Percentiles rank a stretch among this genome's conserved stretches.
These are phyloP conservation scores for Lepidonotus clava DNA, from an alignment of 2,888 invertebrate species.

Conservation along the genomic window DNA sequence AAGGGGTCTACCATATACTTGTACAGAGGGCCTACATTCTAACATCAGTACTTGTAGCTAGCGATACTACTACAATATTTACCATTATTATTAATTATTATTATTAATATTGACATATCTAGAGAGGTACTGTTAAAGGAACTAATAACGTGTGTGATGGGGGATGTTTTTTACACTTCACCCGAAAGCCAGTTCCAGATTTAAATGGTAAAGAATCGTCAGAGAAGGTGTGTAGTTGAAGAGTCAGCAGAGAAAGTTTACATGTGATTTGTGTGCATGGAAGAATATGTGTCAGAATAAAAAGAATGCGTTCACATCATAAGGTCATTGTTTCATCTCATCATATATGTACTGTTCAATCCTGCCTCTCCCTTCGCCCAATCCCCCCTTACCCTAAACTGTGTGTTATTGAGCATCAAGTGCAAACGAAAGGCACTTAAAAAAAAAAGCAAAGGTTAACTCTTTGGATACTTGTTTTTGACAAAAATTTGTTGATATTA, in stretches of 20 bases:
- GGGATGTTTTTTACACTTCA: no score
- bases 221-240: no score
- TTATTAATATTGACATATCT: not conserved
- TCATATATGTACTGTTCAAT: not conserved
- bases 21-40: no score
- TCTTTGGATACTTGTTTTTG: constrained; percentile 21
- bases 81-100: constrained; percentile 10
- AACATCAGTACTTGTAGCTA: not conserved
- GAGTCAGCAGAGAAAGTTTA: no score
- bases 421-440: constrained; percentile 7
- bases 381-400: not conserved
- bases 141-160: no score
- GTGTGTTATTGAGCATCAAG: not conserved
- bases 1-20: no score
- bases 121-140: not conserved
- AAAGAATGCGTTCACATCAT: no score
- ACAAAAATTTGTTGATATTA: not conserved
- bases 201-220: no score
- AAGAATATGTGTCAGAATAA: no score
- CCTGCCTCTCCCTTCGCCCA: not conserved
- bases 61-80: not conserved
- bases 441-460: constrained; percentile 3
- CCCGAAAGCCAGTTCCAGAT: no score
- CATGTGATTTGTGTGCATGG: no score
- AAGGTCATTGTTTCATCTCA: constrained; percentile 1